Base-by-base conservation (phyloP, 2,113 vertebrate genomes). In the Dendrocopos noguchii region DNA sequence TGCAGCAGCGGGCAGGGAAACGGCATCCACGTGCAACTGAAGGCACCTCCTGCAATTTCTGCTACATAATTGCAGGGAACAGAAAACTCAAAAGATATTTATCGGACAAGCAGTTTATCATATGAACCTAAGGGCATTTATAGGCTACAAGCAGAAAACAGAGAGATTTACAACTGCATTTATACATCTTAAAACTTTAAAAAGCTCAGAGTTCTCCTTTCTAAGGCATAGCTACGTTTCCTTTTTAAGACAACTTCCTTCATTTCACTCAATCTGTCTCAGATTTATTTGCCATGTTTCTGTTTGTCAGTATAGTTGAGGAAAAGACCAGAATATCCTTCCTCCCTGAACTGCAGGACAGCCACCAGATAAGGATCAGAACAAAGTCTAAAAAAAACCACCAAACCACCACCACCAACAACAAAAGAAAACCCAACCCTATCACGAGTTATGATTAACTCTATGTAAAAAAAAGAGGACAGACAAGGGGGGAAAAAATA, bases 391-490 rank as follows among this genome's bases (percentile, higher is more conserved):
- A 78, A 90, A 75, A 84, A 93, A 92, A 15, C 10, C 39, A 39
- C 39, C 39, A 39, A 39, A 39, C 39, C 39, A 39, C 10, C 39
- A 39, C 10, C 39, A 53, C 14, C 28, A 27, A 27, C 10, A 53
- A 25, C 28, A 27, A 27, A 55, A 55, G 6, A 55, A 55, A 28
- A 29, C 27, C 25, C 47, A 0, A 17, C 52, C 87, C 20, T 47
- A 84, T 57, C 44, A 53, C 18, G 64, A 95, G 79, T 91, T 92
- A 94, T 81, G 94, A 93, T 93, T 95, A 86, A 82, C 65, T 95
- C 90, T 88, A 64, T 44, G 67, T 68, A 92, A 94, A 97, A 96
- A 96, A 93, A 39, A 93, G 80, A 93, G 91, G 90, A 88, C 72
- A 92, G 70, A 84, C 88, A 56, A 80, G 61, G 67, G 73, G 55